Base-by-base conservation (phyloP, 2,113 vertebrate species). In the Guaruba guarouba region DNA sequence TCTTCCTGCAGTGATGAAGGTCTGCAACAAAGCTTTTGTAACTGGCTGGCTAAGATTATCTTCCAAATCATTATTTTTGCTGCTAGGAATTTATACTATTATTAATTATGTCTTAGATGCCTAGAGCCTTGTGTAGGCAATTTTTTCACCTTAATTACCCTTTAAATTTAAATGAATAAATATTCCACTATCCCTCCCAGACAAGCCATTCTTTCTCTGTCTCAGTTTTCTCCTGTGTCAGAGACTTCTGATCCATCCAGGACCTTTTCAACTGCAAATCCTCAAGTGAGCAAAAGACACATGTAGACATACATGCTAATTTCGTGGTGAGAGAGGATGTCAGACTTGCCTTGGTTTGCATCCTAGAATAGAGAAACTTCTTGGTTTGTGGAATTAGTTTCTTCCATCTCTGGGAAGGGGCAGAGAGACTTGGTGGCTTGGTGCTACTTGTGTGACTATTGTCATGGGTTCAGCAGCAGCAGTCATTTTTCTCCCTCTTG, bases 241-340 rank as follows among this genome's bases (percentile, higher is more conserved):
- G 19, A 51, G 6, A 43, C 11, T 33, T 8, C 20, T 29, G 35
- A 31, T 14, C 3, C 2, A n/a, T 43, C 37, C 37, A 19, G 35
- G n/a, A 61, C 14, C 14, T 68, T 82, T 82, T 73, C 25, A 76
- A 2, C 12, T 46, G 48, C 23, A 80, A 52, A 63, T 37, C 17
- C 44, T 35, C 23, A 41, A 14, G 28, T n/a, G 16, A 35, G 12
- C 7, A 64, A 43, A 57, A 62, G 44, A 9, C 0, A 2, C 33
- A 48, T 37, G 18, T 11, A 12, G 55, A 44, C 13, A 15, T 25
- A 15, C 5, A 31, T 1, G 1, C 10, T 9, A 2, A 19, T 11
- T 31, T 71, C 4, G 4, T 37, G 18, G 18, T 1, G 2, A 44
- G n/a, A 13, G 19, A 82, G 9, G 29, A 71, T 27, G 12, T 41